phyloP scores from a whole-genome alignment of 2,797 vertebrate species.

The Amniataba percoides region DNA sequence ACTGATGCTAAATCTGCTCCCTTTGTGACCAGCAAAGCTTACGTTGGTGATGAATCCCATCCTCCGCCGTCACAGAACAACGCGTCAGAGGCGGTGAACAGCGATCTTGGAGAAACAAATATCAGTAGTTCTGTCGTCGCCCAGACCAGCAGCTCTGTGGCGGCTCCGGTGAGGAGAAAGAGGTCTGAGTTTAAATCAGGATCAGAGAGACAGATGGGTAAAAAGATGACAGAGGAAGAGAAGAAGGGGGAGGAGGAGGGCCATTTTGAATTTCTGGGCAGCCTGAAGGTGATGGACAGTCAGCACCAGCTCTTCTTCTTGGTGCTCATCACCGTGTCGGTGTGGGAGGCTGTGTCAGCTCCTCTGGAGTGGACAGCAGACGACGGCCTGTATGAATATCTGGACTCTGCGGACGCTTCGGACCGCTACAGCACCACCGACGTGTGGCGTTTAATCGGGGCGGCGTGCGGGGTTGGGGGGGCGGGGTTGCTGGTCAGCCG shows the following conservation, averaged over 20 bases:
- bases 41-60: neutral
- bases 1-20: neutral
- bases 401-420: conserved; percentile 90
- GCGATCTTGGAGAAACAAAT: neutral
- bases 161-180: conserved; percentile 32
- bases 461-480: conserved; percentile 79
- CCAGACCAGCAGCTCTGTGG: neutral
- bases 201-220: neutral
- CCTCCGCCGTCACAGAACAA: neutral
- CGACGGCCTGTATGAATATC: conserved; percentile 91
- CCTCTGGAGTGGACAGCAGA: conserved; percentile 87
- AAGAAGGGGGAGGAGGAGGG: neutral
- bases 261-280: conserved; percentile 70
- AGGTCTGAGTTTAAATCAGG: conserved; percentile 39
- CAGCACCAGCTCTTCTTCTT: conserved; percentile 87
- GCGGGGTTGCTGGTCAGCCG: conserved; percentile 83
- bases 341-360: conserved; percentile 86
- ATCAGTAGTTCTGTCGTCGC: neutral
- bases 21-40: neutral
- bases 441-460: conserved; percentile 86
- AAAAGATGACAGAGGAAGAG: neutral
- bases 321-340: conserved; percentile 76
- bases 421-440: conserved; percentile 82
- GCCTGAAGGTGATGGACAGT: conserved; percentile 78
- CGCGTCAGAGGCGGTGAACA: neutral